Percentiles rank a stretch among this genome's conserved stretches.
Conservation (phyloP, 2,797 vertebrate genomes). For the Pangasius macronema region DNA sequence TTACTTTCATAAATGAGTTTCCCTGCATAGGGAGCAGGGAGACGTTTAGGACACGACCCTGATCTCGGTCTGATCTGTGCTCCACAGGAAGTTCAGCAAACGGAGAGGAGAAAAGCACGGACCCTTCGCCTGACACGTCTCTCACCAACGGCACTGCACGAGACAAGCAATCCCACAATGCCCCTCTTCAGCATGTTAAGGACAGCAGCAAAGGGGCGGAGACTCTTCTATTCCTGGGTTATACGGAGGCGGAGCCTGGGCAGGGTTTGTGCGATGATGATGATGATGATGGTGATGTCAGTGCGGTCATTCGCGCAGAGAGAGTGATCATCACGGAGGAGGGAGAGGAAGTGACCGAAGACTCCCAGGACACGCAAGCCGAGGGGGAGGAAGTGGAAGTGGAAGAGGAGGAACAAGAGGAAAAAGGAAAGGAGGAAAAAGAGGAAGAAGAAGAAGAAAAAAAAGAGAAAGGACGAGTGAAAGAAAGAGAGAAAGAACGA, state of each 20-base stretch:
- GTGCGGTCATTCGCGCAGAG: slow-evolving; percentile 71
- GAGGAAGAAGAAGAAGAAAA: neutral
- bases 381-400: slow-evolving; percentile 1
- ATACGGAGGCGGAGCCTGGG: slow-evolving; percentile 50
- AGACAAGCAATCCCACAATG: slow-evolving; percentile 18
- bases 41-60: neutral
- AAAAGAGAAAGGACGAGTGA: slow-evolving; percentile 15
- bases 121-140: neutral
- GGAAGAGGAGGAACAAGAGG: neutral
- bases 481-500: neutral
- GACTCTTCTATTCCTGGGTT: slow-evolving; percentile 49
- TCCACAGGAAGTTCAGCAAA: slow-evolving; percentile 32
- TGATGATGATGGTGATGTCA: slow-evolving; percentile 52
- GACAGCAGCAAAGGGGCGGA: slow-evolving; percentile 33
- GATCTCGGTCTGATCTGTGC: neutral
- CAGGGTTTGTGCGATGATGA: slow-evolving; percentile 52
- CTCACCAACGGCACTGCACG: slow-evolving; percentile 60
- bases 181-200: slow-evolving; percentile 44
- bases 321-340: slow-evolving; percentile 74
- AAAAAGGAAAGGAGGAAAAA: neutral
- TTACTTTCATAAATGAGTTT: neutral
- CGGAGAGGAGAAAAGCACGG: slow-evolving; percentile 24
- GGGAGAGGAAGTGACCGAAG: slow-evolving; percentile 55
- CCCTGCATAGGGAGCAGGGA: neutral
- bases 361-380: neutral